Conservation (phyloP, 2,888 invertebrate species). For the Punctoribates punctum region DNA sequence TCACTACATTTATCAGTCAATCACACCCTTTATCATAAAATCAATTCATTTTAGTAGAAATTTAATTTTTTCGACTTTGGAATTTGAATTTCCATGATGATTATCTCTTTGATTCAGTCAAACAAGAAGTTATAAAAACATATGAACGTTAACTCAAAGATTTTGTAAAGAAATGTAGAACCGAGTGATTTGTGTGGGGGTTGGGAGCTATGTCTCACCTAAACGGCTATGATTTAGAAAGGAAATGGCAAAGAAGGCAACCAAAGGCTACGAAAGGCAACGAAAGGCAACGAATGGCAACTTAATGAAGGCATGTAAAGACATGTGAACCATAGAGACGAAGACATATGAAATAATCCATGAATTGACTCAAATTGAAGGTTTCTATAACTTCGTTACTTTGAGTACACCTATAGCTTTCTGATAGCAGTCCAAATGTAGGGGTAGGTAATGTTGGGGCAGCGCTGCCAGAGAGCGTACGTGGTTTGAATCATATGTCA, state of each 20-base stretch:
- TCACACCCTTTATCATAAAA: too few species aligned
- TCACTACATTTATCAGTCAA: not conserved
- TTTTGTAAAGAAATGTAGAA: too few species aligned
- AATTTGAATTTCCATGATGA: too few species aligned
- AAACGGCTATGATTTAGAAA: slow-evolving; percentile 15
- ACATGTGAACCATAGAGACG: not conserved
- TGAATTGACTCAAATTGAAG: slow-evolving; percentile 33
- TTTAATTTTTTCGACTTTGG: too few species aligned
- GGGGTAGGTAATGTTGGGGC: not conserved
- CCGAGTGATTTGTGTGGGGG: not conserved
- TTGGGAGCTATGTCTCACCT: not conserved
- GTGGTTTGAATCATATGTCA: slow-evolving; percentile 33
- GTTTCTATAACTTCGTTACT: slow-evolving; percentile 20
- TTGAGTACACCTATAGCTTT: slow-evolving; percentile 12
- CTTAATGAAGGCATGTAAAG: slow-evolving; percentile 15
- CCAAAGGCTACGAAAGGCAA: too few species aligned
- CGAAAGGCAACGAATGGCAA: not conserved
- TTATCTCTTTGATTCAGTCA: too few species aligned
- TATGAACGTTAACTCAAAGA: too few species aligned
- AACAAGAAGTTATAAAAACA: too few species aligned
- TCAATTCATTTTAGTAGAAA: too few species aligned
- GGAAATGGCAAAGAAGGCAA: slow-evolving; percentile 1
- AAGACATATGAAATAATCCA: slow-evolving; percentile 14
- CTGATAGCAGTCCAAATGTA: not conserved
- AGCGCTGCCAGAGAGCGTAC: not conserved